Base-by-base conservation (phyloP, 1,140 invertebrate genomes). In the Helicoverpa armigera region DNA sequence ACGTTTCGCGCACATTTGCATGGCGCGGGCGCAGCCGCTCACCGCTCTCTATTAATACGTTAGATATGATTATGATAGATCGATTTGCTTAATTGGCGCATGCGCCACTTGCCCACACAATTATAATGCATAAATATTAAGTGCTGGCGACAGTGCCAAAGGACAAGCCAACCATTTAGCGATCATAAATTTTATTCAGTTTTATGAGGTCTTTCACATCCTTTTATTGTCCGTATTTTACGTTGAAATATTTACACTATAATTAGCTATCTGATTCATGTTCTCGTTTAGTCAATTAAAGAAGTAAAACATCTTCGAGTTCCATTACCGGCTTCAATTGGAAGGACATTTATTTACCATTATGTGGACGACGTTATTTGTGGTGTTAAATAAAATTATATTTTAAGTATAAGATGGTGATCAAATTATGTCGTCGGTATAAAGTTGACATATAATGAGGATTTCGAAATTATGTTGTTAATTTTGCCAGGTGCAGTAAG, bases 1-100 rank as follows among this genome's bases (percentile, higher is more conserved):
- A 85, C 82, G 72, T 84, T 87, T 85, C 63, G 58, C 80, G 13
- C 31, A 61, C 82, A 84, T 86, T 87, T 82, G 83, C 86, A 85
- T 85, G 81, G 53, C 74, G 63, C 81, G 69, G 74, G 69, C 83
- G 79, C 85, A 61, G 60, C 81, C 83, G 74, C 72, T 84, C 83
- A 84, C 83, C 72, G 53, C 51, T 50, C 61, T 67, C 50, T 53
- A 76, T 60, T 72, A 81, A 77, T 72, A 31, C 56, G 65, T 70
- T 78, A 60, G 77, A 80, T 82, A 79, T 82, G 54, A 82, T 74
- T 79, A 79, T 82, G 81, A 82, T 79, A 70, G 72, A 82, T 82
- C 70, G 77, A 80, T 79, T 70, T 75, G 60, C 60, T 82, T 82
- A 82, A 82, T 79, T 82, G 77, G 76, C 60, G 16, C 58, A 75